Evolutionary conservation across 2,113 vertebrate species (phyloP).

Genomic region (Hoplias malabaricus): DNA sequence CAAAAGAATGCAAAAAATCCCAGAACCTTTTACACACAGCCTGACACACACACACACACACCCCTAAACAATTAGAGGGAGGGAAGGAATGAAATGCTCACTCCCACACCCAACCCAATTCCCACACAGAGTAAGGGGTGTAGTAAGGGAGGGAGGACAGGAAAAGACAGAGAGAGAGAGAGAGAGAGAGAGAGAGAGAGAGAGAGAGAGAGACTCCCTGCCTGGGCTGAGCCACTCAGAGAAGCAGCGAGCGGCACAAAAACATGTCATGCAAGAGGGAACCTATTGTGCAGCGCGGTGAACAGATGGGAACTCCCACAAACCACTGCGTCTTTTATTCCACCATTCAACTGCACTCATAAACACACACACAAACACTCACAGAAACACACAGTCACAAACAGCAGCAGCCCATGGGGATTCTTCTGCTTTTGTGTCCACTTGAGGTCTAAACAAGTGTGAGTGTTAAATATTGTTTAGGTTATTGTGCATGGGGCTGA

Average conservation of each 20-base stretch:
- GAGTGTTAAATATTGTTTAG: constrained; percentile 23
- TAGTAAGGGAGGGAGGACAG: constrained; percentile 21
- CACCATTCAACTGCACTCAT: constrained; percentile 13
- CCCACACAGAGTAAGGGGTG: constrained; percentile 31
- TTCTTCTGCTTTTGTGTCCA: constrained; percentile 28
- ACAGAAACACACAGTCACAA: constrained; percentile 8
- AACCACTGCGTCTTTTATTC: constrained; percentile 51
- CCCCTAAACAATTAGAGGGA: not conserved
- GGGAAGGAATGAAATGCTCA: not conserved
- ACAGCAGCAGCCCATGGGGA: constrained; percentile 26
- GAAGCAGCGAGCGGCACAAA: constrained; percentile 56
- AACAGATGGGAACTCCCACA: constrained; percentile 63
- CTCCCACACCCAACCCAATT: constrained; percentile 18
- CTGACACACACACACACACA: constrained; percentile 1
- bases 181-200: not conserved
- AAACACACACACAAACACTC: constrained; percentile 17
- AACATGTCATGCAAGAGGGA: constrained; percentile 62
- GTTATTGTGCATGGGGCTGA: constrained; percentile 12
- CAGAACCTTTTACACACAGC: too few species aligned
- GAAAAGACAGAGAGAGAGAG: not conserved
- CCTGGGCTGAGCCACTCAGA: constrained; percentile 43
- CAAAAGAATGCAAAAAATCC: not conserved
- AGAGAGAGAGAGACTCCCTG: constrained; percentile 14
- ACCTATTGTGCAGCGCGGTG: constrained; percentile 54
- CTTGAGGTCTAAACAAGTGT: constrained; percentile 6